These are phyloP conservation scores for Prosapia bicincta DNA, from an alignment of 2,888 invertebrate genomes.

Conservation along the genomic window DNA sequence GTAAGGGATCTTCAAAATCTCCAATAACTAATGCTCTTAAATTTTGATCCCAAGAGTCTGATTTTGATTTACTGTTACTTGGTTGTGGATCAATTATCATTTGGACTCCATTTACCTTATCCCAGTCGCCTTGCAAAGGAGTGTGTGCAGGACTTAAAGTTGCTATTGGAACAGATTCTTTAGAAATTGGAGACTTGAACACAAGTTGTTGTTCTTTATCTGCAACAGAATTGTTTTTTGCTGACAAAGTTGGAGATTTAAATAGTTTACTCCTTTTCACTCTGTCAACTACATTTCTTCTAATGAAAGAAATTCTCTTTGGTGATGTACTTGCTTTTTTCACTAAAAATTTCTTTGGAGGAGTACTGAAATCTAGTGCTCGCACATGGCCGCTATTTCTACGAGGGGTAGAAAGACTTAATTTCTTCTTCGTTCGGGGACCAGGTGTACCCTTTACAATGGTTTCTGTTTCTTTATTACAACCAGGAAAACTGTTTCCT, in stretches of 20 bases:
- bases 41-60: neutral
- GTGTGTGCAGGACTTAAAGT: neutral
- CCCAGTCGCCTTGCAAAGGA: neutral
- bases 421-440: constrained; percentile 1
- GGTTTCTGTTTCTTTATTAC: neutral
- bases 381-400: constrained; percentile 20
- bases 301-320: neutral
- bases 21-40: neutral
- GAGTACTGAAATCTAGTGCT: constrained; percentile 24
- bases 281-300: neutral
- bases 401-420: constrained; percentile 18
- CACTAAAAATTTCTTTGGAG: neutral
- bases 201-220: neutral
- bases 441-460: neutral
- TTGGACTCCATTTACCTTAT: neutral
- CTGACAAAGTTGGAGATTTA: constrained; percentile 8
- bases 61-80: neutral
- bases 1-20: neutral
- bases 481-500: too few species aligned
- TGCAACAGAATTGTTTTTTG: neutral
- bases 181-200: neutral
- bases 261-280: constrained; percentile 12
- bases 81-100: neutral
- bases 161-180: neutral
- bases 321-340: constrained; percentile 22